Conservation (phyloP, 2,797 vertebrate genomes). For the Acrossocheilus fasciatus region DNA sequence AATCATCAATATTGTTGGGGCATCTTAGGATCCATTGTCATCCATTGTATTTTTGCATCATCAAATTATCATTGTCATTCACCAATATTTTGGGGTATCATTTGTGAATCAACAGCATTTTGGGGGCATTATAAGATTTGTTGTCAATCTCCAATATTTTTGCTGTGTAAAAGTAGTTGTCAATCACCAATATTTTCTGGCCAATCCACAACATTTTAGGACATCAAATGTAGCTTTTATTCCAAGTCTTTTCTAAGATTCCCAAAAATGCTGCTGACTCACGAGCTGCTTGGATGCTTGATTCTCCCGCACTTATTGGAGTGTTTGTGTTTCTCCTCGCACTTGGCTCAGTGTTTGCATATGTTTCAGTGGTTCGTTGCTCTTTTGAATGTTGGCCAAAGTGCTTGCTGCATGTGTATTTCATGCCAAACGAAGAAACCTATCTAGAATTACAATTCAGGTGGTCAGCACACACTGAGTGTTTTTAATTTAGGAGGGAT, state of each 20-base stretch:
- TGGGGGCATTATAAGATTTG: not conserved
- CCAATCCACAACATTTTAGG: not conserved
- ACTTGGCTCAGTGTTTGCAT: conserved; percentile 17
- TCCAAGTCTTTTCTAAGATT: not conserved
- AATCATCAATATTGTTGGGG: not conserved
- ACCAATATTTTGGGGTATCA: not conserved
- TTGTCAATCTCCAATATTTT: not conserved
- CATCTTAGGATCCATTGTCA: not conserved
- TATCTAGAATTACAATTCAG: not conserved
- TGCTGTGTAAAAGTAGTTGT: too few relatives aligned
- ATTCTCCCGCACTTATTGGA: not conserved
- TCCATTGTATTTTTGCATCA: not conserved
- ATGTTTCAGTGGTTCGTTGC: conserved; percentile 10
- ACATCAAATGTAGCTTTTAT: not conserved
- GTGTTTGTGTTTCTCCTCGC: conserved; percentile 9
- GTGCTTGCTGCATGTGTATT: not conserved
- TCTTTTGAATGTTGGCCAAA: conserved; percentile 26
- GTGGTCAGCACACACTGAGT: not conserved
- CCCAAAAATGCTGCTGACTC: not conserved
- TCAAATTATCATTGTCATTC: not conserved
- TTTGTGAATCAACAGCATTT: not conserved
- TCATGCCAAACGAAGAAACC: not conserved
- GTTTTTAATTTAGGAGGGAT: not conserved
- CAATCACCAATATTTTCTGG: not conserved
- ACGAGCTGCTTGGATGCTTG: not conserved